Evolutionary conservation across 2,113 vertebrate genomes (phyloP), one percentile per base, ranked within the genome.

Genomic region (Dipodomys ordii): DNA sequence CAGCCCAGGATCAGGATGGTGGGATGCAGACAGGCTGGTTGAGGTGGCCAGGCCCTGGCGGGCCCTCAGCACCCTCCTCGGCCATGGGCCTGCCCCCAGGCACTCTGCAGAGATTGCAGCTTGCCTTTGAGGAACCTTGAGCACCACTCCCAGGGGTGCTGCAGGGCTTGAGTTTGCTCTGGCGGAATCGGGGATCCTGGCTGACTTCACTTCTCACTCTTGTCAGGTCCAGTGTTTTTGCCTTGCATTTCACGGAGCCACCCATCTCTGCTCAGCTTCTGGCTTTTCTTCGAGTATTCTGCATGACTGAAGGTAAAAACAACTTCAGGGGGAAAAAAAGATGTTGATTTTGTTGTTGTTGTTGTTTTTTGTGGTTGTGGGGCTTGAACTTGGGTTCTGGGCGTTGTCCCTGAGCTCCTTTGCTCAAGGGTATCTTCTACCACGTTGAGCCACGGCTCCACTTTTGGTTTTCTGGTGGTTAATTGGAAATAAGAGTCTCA

Each of bases 201-300:
- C 87, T 94, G 87, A 83, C 27, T 89, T 35, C 60, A 79, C 68
- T 68, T 88, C 3, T 76, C 83, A 76, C 88, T 97, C 87, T 92
- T 92, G 64, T 91, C 97, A 99, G 99, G 92, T 99, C 99, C 77
- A 99, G 99, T 84, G 98, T 99, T 73, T 99, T 99, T 92, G 99
- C 99, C 8, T 96, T 99, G 95, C 99, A 99, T 93, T 98, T 98
- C 77, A 99, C 98, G 7, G 99, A 99, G 92, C 99, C 99, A 1
- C 99, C 99, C 19, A 99, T 99, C 89, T 99, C 99, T 32, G 99
- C 99, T 80, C 99, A 99, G 96, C 99, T 99, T 44, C 98, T 99
- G 92, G 99, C 99, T 96, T 99, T 99, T 94, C 99, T 99, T 64
- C 98, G 99, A 67, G 99, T 99, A 10, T 99, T 99, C 98, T 99